These are phyloP conservation scores for Chirona hameri DNA, from an alignment of 2,888 invertebrate genomes.

Conservation along the genomic window DNA sequence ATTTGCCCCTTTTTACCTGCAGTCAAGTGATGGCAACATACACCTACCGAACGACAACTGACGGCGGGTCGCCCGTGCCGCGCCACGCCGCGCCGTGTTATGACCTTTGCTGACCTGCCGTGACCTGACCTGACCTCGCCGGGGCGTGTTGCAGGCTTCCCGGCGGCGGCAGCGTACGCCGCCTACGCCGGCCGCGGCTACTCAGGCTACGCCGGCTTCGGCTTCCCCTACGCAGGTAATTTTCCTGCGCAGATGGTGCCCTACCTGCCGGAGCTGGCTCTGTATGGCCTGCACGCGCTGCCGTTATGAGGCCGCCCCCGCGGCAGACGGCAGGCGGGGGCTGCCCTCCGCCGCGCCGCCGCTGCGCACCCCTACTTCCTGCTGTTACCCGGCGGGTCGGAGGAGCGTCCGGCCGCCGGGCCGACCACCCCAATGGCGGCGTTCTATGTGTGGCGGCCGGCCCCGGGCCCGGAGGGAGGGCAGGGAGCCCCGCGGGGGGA, in stretches of 20 bases:
- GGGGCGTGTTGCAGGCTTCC: conserved; percentile 67
- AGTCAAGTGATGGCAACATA: too few species aligned
- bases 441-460: neutral
- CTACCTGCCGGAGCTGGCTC: conserved; percentile 47
- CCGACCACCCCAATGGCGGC: neutral
- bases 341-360: conserved; percentile 47
- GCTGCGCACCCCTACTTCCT: too few species aligned
- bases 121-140: conserved; percentile 9
- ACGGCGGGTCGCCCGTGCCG: too few species aligned
- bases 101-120: neutral
- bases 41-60: too few species aligned
- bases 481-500: neutral
- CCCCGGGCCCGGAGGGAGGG: neutral
- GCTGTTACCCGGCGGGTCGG: conserved; percentile 53
- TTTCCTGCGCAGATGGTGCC: conserved; percentile 49
- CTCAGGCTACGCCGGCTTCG: conserved; percentile 96
- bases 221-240: conserved; percentile 97
- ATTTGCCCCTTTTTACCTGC: too few species aligned
- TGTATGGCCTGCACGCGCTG: conserved; percentile 67
- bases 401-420: neutral
- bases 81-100: too few species aligned
- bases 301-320: conserved; percentile 69
- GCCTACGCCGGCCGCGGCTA: conserved; percentile 94
- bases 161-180: conserved; percentile 83
- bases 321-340: conserved; percentile 92